A percentile compares a stretch with the other conserved stretches of the same genome.
Evolutionary conservation across 1,140 invertebrate species (phyloP).

Genomic region (Hypsibius dujardini): DNA sequence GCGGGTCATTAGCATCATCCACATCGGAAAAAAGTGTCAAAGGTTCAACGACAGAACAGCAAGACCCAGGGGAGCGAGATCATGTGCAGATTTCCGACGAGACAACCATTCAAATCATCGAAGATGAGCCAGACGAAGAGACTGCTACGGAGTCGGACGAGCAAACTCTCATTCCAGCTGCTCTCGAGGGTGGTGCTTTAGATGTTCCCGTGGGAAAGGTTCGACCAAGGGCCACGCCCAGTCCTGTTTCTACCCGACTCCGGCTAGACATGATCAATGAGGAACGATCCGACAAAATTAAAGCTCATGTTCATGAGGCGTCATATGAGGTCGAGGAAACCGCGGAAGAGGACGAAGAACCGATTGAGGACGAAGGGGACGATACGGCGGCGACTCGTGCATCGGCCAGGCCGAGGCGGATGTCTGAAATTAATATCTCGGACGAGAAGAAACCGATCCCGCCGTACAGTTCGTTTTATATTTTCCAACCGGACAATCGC

Average conservation of each 20-base stretch:
- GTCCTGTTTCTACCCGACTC: not conserved
- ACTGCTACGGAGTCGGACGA: not conserved
- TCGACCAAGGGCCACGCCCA: not conserved
- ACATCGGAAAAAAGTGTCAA: not conserved
- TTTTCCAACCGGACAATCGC: conserved; percentile 82
- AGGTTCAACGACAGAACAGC: not conserved
- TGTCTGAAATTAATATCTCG: conserved; percentile 72
- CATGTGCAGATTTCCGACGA: not conserved
- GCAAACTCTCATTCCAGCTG: not conserved
- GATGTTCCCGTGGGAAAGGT: no score
- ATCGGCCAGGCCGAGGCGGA: conserved; percentile 57
- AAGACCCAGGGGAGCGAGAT: not conserved
- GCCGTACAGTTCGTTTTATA: conserved; percentile 77
- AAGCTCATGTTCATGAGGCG: no score
- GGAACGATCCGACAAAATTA: no score
- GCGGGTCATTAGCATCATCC: not conserved
- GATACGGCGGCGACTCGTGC: conserved; percentile 40
- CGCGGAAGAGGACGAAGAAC: conserved; percentile 47
- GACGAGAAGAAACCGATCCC: conserved; percentile 81
- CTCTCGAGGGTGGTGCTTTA: no score
- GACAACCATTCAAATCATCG: conserved; percentile 24
- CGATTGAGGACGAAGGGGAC: conserved; percentile 36
- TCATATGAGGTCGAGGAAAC: no score
- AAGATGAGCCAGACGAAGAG: conserved; percentile 40
- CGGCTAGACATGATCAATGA: conserved; percentile 14